These are phyloP conservation scores for Nebria brevicollis DNA, from an alignment of 2,888 invertebrate genomes.

Conservation along the genomic window DNA sequence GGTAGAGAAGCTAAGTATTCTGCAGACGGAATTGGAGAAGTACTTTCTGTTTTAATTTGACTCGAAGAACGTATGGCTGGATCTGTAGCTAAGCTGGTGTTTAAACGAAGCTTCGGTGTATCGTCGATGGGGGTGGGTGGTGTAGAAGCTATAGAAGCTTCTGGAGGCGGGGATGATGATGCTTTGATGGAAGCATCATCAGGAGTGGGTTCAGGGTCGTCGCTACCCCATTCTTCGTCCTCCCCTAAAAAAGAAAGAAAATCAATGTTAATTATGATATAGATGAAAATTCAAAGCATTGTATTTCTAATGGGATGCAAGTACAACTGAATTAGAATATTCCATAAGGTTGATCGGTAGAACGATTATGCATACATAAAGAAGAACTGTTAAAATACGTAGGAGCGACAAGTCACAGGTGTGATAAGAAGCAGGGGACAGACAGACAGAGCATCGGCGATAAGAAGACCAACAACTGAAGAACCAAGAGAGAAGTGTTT, in stretches of 20 bases:
- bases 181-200: conserved; percentile 48
- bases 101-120: conserved; percentile 77
- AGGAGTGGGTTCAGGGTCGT: conserved; percentile 67
- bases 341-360: neutral
- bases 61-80: conserved; percentile 78
- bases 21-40: conserved; percentile 53
- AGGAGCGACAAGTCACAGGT: conserved; percentile 1
- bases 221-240: conserved; percentile 71
- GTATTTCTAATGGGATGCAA: neutral
- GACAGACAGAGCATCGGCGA: conserved; percentile 31
- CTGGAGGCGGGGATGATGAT: conserved; percentile 51
- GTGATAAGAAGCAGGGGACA: conserved; percentile 8
- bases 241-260: conserved; percentile 67
- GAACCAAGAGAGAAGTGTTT: conserved; percentile 10
- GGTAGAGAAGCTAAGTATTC: conserved; percentile 67
- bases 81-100: conserved; percentile 83
- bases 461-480: conserved; percentile 39
- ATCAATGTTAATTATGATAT: conserved; percentile 18
- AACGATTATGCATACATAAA: neutral
- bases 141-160: conserved; percentile 73
- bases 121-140: conserved; percentile 60
- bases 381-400: conserved; percentile 8
- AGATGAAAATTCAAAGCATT: no score
- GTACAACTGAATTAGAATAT: neutral
- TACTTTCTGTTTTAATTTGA: conserved; percentile 64